Evolutionary conservation across 2,888 invertebrate species (phyloP), one percentile per base, ranked within the genome.

Genomic region (Acleris laterana): DNA sequence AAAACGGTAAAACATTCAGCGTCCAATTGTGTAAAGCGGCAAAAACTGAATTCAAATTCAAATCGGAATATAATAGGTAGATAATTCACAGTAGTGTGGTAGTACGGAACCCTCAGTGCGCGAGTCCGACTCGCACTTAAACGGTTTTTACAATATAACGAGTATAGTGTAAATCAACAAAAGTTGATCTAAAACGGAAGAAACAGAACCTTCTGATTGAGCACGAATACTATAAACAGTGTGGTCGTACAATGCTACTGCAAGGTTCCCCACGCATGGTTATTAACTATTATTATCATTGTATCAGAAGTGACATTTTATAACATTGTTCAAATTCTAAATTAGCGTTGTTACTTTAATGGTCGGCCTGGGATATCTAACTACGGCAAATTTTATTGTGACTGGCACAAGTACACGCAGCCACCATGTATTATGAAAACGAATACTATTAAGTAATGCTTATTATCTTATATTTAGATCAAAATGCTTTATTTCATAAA

Each of bases 261-360:
- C 64, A 65, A 65, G 64, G 60, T 49, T 65, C 17, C 13, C 52
- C 53, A 49, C 42, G 53, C 52, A 42, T 38, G 42, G 59, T 53
- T 55, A 65, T 60, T 65, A 65, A 60, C 28, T 60, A 60, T 55
- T 65, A 65, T 65, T 65, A 65, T 55, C 49, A 49, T 59, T 49
- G 59, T 59, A 64, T 65, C 17, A 50, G 19, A 22, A 53, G 25
- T 65, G 60, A 60, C 55, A 60, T 65, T 60, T 60, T 60, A 50
- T 60, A 25, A 55, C 60, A 55, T 60, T 55, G 59, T 60, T 65
- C 42, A 60, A 60, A 65, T 64, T 49, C 53, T 64, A 53, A 64
- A 64, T 59, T 48, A 19, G 53, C 49, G 59, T 59, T 53, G 52
- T 64, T 64, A 59, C 53, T 38, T 53, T 56, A 22, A 62, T 53